phyloP scores from a whole-genome alignment of 2,888 invertebrate species.

The Machimus rusticus region DNA sequence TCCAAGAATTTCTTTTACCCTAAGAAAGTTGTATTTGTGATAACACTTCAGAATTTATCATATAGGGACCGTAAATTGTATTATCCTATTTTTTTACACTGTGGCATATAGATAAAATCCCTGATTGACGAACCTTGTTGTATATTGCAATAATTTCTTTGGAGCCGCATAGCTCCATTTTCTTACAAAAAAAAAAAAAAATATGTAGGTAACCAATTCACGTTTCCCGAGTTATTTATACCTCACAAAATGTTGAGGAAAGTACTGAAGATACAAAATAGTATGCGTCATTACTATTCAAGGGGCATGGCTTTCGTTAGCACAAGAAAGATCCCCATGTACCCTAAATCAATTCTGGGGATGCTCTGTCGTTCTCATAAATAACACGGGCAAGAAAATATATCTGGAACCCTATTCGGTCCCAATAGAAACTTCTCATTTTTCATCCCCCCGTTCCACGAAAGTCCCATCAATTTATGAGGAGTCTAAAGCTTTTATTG shows the following conservation, averaged over 20 bases:
- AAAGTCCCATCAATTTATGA: not conserved
- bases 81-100: not conserved
- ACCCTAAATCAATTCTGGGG: not conserved
- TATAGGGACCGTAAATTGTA: not conserved
- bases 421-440: not conserved
- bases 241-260: not conserved
- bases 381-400: not conserved
- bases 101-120: not conserved
- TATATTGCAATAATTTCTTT: not conserved
- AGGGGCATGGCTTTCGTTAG: not conserved
- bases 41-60: not conserved
- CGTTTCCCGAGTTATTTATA: not conserved
- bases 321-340: not conserved
- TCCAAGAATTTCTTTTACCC: not conserved
- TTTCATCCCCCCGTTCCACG: not conserved
- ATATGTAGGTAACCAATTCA: not conserved
- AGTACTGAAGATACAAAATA: not conserved
- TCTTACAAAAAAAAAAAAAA: not conserved
- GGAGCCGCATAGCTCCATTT: not conserved
- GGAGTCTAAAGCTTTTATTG: not conserved
- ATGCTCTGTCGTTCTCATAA: not conserved
- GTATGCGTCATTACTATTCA: not conserved
- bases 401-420: not conserved
- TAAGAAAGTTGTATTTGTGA: not conserved
- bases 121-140: not conserved